Conservation (phyloP, 2,888 invertebrate species). For the Drosophila meridiana region DNA sequence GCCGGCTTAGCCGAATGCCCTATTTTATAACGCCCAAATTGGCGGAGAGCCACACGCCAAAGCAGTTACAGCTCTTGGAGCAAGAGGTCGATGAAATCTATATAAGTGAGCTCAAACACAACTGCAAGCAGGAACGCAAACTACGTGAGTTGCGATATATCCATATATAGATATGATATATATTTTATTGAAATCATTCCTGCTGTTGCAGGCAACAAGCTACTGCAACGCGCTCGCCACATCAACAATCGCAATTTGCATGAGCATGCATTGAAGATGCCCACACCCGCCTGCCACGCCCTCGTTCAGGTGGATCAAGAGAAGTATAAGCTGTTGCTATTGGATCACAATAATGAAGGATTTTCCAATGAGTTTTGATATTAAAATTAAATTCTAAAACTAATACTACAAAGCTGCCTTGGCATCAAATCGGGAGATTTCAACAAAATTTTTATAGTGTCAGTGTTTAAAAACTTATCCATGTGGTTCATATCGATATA, state of each 20-base stretch:
- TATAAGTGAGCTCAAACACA: slow-evolving; percentile 55
- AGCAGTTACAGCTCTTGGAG: slow-evolving; percentile 52
- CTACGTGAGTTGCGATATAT: slow-evolving; percentile 58
- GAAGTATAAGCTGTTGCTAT: slow-evolving; percentile 7
- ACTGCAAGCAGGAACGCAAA: slow-evolving; percentile 63
- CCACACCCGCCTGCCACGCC: slow-evolving; percentile 61
- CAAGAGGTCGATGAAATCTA: slow-evolving; percentile 60
- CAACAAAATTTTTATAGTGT: not conserved
- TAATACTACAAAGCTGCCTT: not conserved
- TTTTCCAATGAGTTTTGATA: not conserved
- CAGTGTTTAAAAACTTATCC: not conserved
- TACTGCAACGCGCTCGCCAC: slow-evolving; percentile 62
- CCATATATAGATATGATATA: not conserved
- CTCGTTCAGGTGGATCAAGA: slow-evolving; percentile 43
- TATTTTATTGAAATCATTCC: not conserved
- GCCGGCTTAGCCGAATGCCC: slow-evolving; percentile 92
- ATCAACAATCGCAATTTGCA: slow-evolving; percentile 48
- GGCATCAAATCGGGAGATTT: not conserved
- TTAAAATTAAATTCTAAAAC: not conserved
- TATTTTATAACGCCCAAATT: slow-evolving; percentile 98
- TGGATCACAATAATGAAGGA: slow-evolving; percentile 31
- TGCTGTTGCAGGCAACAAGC: slow-evolving; percentile 54
- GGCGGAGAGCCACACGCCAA: slow-evolving; percentile 39
- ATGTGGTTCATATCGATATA: not conserved
- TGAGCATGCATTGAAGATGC: slow-evolving; percentile 55